Percentiles rank a stretch among this genome's conserved stretches.
phyloP scores from a whole-genome alignment of 1,140 invertebrate species.

The Cyclina sinensis region DNA sequence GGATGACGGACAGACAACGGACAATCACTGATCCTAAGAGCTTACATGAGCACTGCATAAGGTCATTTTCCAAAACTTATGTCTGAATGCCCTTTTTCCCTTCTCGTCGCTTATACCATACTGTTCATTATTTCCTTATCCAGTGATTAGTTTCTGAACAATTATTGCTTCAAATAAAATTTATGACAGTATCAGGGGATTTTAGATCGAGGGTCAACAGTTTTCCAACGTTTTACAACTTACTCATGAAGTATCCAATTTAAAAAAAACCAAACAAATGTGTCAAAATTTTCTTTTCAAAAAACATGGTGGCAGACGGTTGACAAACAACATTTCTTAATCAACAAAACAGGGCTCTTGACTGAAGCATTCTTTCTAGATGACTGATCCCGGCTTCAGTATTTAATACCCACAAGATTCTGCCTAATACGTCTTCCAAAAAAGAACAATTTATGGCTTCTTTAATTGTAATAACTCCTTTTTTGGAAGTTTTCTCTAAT shows the following conservation, averaged over 20 bases:
- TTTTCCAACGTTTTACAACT: slow-evolving; percentile 22
- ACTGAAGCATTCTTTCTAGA: background rate
- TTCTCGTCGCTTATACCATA: no score
- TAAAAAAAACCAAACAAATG: slow-evolving; percentile 50
- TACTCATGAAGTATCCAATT: slow-evolving; percentile 49
- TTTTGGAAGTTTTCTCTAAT: slow-evolving; percentile 41
- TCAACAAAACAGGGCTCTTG: slow-evolving; percentile 21
- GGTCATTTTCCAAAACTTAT: no score
- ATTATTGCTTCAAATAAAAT: background rate
- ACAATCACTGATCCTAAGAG: no score
- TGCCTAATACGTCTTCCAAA: slow-evolving; percentile 27
- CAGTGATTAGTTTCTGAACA: background rate
- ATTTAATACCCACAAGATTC: slow-evolving; percentile 38
- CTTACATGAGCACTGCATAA: no score
- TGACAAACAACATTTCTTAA: slow-evolving; percentile 38
- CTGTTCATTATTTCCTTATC: no score
- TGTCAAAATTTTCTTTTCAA: slow-evolving; percentile 53
- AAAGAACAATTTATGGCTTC: slow-evolving; percentile 44
- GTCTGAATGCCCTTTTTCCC: no score
- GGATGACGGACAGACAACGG: no score
- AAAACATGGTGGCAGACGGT: slow-evolving; percentile 26
- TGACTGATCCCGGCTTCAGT: slow-evolving; percentile 26
- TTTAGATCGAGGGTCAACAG: background rate
- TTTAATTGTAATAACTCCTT: slow-evolving; percentile 44
- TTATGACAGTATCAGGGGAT: background rate